Percentiles rank a stretch among this genome's conserved stretches.
phyloP scores from a whole-genome alignment of 1,140 invertebrate genomes.

The Glossosoma conforme region DNA sequence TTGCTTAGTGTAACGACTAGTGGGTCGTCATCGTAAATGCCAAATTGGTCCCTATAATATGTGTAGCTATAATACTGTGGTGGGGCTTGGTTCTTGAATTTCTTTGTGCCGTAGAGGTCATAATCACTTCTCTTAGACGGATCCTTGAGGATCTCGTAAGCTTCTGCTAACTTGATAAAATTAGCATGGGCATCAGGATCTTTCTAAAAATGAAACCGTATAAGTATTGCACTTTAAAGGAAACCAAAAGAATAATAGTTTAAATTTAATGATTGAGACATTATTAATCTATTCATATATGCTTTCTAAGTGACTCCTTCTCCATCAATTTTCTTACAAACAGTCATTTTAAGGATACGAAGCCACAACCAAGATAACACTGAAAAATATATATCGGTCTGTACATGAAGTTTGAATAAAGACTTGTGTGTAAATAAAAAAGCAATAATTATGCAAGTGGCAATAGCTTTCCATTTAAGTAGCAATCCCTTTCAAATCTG shows the following conservation, averaged over 20 bases:
- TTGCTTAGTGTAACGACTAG: constrained; percentile 67
- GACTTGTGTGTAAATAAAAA: too few relatives aligned
- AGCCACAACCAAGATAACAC: too few relatives aligned
- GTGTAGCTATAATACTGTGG: constrained; percentile 68
- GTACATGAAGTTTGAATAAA: too few relatives aligned
- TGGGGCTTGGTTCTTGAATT: constrained; percentile 43
- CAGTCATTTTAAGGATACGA: too few relatives aligned
- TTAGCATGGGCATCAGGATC: constrained; percentile 65
- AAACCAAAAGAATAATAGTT: too few relatives aligned
- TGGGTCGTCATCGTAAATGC: constrained; percentile 79
- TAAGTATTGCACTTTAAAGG: constrained; percentile 24
- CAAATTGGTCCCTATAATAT: constrained; percentile 78
- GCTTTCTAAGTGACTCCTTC: neutral
- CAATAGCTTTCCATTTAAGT: too few relatives aligned
- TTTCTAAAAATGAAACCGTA: constrained; percentile 53
- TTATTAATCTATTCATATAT: too few relatives aligned
- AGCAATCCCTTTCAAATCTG: too few relatives aligned
- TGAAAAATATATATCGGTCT: too few relatives aligned
- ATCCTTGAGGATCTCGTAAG: constrained; percentile 78
- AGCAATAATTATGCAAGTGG: too few relatives aligned
- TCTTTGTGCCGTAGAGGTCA: constrained; percentile 70
- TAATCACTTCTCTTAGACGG: constrained; percentile 69
- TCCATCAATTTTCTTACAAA: too few relatives aligned
- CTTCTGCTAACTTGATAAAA: constrained; percentile 67
- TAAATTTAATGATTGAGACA: too few relatives aligned